These are phyloP conservation scores for Cephalopterus ornatus DNA, from an alignment of 2,113 vertebrate species.

Conservation along the genomic window DNA sequence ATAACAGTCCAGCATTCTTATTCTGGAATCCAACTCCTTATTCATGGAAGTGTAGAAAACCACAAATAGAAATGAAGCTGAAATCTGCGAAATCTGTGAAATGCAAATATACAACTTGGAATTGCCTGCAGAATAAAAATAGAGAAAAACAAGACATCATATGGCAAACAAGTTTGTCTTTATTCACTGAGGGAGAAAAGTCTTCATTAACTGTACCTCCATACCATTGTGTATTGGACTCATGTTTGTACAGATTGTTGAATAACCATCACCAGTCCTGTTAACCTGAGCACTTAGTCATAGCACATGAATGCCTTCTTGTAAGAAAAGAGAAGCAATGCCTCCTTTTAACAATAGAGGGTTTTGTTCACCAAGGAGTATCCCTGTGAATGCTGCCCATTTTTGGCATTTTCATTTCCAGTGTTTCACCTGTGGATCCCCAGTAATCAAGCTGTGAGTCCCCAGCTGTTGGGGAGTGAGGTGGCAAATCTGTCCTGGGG, in stretches of 20 bases:
- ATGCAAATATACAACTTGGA: neutral
- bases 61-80: neutral
- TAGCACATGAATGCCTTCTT: neutral
- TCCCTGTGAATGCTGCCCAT: neutral
- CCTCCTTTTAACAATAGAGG: neutral
- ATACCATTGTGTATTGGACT: neutral
- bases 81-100: neutral
- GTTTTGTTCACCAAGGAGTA: neutral
- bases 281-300: neutral
- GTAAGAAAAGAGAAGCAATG: neutral
- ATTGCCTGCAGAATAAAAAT: neutral
- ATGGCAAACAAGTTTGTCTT: neutral
- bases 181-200: neutral
- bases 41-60: neutral
- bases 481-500: neutral
- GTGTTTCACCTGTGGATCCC: fast-evolving
- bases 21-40: neutral
- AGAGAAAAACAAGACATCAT: neutral
- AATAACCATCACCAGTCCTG: neutral
- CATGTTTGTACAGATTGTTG: neutral
- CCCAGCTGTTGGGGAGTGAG: neutral
- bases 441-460: neutral
- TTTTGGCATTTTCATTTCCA: neutral
- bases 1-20: neutral
- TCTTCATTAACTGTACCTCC: neutral